phyloP scores from a whole-genome alignment of 2,888 invertebrate genomes.

The Troglohyphantes excavatus region DNA sequence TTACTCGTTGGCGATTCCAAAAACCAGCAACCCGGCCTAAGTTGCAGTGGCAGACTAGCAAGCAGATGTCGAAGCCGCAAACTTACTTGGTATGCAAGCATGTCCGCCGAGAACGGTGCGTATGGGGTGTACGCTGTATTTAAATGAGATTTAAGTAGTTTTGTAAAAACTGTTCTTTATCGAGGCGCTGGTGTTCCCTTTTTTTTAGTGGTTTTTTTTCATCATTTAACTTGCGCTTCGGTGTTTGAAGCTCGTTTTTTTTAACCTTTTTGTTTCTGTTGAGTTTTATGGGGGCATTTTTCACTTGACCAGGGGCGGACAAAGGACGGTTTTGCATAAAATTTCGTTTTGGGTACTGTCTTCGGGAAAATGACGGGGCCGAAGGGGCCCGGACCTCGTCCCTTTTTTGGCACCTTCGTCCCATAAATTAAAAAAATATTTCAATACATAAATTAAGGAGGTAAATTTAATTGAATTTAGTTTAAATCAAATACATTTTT shows the following conservation, averaged over 20 bases:
- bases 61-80: constrained; percentile 40
- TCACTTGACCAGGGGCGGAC: neutral
- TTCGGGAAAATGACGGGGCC: too few species aligned
- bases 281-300: too few species aligned
- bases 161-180: constrained; percentile 60
- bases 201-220: neutral
- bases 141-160: constrained; percentile 73
- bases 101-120: neutral
- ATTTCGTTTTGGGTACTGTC: constrained; percentile 23
- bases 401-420: too few species aligned
- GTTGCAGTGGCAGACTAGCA: neutral
- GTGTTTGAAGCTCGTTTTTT: constrained; percentile 1
- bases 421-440: too few species aligned
- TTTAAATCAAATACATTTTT: too few species aligned
- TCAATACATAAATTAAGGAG: too few species aligned
- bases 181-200: too few species aligned
- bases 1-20: too few species aligned
- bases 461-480: too few species aligned
- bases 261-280: neutral
- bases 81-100: constrained; percentile 42
- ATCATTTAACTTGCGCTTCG: neutral
- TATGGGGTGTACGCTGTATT: constrained; percentile 41
- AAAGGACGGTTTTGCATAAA: constrained; percentile 36
- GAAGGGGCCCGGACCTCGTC: too few species aligned
- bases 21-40: too few species aligned